Base-by-base conservation (phyloP, 2,113 vertebrate genomes). In the Argyrosomus japonicus region DNA sequence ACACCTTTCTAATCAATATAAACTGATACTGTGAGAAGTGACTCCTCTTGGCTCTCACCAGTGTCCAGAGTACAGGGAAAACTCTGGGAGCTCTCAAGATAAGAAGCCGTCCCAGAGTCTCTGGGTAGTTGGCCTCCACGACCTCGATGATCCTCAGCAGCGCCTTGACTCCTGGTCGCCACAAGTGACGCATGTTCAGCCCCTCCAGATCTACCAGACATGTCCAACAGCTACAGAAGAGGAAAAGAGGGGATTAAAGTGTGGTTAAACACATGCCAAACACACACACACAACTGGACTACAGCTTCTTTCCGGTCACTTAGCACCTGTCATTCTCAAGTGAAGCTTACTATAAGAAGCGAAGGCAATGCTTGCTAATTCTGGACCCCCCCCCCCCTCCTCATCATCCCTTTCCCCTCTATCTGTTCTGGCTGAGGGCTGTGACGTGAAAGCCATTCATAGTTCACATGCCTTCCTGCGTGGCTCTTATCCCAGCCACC, bases 171-270 rank as follows among this genome's bases (percentile, higher is more conserved):
- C 97, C 98, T 0, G 98, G 98, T 57, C 98, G 92, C 98, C 98
- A 99, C 77, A 99, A 87, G 88, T 99, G 98, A 50, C 98, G 94
- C 98, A 99, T 99, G 92, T 98, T 99, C 77, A 99, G 93, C 1
- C 98, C 98, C 91, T 99, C 98, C 62, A 99, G 95, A 80, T 99
- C 98, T 58, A 99, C 98, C 19, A 99, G 94, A 80, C 98, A 99
- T 10, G 98, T 99, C 98, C 98, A 99, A 0, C 97, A 98, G 82
- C 91, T 93, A 67, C 73, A 67, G 56, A n/a, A 27, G 25, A 60
- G 75, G 54, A 45, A 40, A 72, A 0, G 62, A 68, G n/a, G 60
- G 61, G 75, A 87, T 87, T 75, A 84, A 36, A 15, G 56, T 5
- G 50, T 45, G 61, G 70, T 70, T 19, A 61, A 77, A 48, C 4